These are phyloP conservation scores for Lycophotia porphyrea DNA, from an alignment of 2,888 invertebrate species.

Conservation along the genomic window DNA sequence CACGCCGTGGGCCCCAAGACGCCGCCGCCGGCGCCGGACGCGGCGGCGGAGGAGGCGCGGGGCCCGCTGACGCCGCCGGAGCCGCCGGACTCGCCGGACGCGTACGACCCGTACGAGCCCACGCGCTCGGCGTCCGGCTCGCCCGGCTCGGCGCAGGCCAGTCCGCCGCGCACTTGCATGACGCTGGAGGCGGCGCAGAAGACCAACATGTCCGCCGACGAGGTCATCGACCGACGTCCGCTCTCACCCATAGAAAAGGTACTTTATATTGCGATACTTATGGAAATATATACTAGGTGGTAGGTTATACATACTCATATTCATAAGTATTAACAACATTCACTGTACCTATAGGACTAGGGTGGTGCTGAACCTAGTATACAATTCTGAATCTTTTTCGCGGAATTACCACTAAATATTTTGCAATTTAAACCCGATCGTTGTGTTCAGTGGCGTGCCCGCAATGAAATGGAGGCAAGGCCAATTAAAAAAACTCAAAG, in stretches of 20 bases:
- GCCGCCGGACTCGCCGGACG: constrained; percentile 92
- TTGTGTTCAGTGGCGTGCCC: too few species aligned
- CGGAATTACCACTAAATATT: background rate
- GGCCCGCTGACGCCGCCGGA: constrained; percentile 92
- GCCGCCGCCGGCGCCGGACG: constrained; percentile 89
- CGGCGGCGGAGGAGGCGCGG: constrained; percentile 91
- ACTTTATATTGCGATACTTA: background rate
- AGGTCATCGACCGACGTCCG: constrained; percentile 85
- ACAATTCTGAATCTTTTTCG: background rate
- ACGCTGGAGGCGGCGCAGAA: constrained; percentile 88
- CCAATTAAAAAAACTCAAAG: too few species aligned
- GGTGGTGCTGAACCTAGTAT: background rate
- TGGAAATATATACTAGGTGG: background rate
- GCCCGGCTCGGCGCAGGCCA: constrained; percentile 71
- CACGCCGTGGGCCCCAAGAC: constrained; percentile 86
- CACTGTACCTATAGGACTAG: too few species aligned
- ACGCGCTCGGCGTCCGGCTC: constrained; percentile 93
- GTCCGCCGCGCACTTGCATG: constrained; percentile 76
- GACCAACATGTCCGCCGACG: constrained; percentile 87
- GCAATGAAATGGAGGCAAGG: too few species aligned
- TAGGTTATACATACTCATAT: too few species aligned
- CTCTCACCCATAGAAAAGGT: constrained; percentile 91
- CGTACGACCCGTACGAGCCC: constrained; percentile 97
- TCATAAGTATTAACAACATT: too few species aligned
- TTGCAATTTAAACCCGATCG: background rate